Conservation (phyloP, 2,797 vertebrate genomes). For the Gymnoscopelus braueri region DNA sequence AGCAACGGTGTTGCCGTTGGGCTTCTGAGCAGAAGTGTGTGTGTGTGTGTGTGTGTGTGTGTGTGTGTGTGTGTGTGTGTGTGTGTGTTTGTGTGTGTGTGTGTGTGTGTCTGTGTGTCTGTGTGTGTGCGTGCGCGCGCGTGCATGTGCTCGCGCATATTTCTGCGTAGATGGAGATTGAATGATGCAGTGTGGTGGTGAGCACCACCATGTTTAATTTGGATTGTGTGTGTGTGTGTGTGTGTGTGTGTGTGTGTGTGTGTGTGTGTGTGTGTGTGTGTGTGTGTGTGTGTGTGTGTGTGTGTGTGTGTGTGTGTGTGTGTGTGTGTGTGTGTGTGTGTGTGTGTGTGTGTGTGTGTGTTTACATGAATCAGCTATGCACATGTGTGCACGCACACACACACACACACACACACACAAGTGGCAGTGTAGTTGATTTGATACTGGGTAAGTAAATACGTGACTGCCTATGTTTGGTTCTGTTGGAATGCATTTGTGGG, state of each 20-base stretch:
- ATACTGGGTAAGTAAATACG: neutral
- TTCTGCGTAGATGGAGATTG: slow-evolving; percentile 25
- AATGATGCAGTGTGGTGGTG: slow-evolving; percentile 17
- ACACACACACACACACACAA: too few species aligned
- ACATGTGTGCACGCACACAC: too few species aligned
- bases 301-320: too few species aligned
- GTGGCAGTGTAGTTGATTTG: neutral
- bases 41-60: slow-evolving; percentile 6
- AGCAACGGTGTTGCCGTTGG: slow-evolving; percentile 68
- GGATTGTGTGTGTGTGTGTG: slow-evolving; percentile 23
- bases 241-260: slow-evolving; percentile 19
- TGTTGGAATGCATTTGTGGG: neutral
- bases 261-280: slow-evolving; percentile 9
- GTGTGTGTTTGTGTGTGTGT: slow-evolving; percentile 8
- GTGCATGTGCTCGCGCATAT: neutral
- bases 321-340: neutral
- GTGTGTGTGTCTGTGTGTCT: slow-evolving; percentile 21
- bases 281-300: too few species aligned
- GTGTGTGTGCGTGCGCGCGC: slow-evolving; percentile 1
- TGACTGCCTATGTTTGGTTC: neutral
- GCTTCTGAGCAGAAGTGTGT: slow-evolving; percentile 41
- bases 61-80: slow-evolving; percentile 6
- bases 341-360: neutral
- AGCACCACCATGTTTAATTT: slow-evolving; percentile 31
- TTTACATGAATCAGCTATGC: neutral